Evolutionary conservation across 2,113 vertebrate genomes (phyloP).

Genomic region (Rhagologus leucostigma): DNA sequence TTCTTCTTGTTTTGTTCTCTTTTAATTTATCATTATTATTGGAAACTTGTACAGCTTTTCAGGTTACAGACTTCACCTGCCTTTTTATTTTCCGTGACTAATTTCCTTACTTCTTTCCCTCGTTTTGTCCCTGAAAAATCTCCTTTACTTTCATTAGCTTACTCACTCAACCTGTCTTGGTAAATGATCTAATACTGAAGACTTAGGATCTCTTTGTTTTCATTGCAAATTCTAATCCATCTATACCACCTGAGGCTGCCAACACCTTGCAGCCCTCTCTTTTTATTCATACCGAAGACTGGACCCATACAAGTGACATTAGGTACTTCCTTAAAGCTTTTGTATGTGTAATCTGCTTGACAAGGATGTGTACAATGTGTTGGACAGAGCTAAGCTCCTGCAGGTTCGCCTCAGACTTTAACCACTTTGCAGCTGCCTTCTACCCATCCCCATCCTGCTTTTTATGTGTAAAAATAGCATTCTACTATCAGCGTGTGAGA

Average conservation of each 20-base stretch:
- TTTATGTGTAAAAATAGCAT: background rate
- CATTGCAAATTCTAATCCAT: background rate
- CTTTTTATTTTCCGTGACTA: background rate
- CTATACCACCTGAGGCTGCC: background rate
- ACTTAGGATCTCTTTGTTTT: rapidly evolving
- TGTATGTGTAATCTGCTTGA: background rate
- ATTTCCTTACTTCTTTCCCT: background rate
- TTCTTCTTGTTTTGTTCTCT: background rate
- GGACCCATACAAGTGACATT: background rate
- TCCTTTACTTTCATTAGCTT: background rate
- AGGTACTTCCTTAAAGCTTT: background rate
- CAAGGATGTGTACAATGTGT: background rate
- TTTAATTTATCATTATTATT: background rate
- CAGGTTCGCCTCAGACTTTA: background rate
- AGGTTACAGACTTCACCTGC: background rate
- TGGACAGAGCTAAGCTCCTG: background rate
- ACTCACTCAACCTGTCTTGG: background rate
- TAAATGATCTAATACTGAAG: background rate
- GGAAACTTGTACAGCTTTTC: background rate
- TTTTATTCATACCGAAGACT: background rate
- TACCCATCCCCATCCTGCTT: background rate
- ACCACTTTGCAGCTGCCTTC: background rate
- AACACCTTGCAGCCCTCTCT: background rate
- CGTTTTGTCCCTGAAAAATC: background rate
- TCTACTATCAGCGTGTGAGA: rapidly evolving